A percentile compares a stretch with the other conserved stretches of the same genome.
Conservation (phyloP, 2,797 vertebrate genomes). For the Phoeniculus purpureus region DNA sequence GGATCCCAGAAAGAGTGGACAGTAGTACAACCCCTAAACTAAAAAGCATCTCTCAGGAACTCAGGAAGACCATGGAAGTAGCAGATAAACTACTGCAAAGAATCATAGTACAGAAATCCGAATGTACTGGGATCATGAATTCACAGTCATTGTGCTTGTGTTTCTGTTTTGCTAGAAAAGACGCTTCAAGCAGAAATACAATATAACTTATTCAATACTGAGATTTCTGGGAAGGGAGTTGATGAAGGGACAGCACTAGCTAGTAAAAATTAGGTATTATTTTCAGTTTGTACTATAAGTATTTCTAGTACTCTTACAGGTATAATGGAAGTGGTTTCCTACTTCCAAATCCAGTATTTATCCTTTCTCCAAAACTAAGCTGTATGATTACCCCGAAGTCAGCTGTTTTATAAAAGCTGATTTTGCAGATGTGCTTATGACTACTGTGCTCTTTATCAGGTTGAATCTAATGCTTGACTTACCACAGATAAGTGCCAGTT, state of each 20-base stretch:
- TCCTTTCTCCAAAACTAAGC: not conserved
- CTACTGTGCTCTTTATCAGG: not conserved
- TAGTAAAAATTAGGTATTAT: not conserved
- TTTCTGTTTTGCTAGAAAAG: not conserved
- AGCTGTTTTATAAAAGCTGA: not conserved
- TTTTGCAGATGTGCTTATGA: not conserved
- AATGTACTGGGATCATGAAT: not conserved
- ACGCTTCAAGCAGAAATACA: not conserved
- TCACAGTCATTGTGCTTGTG: not conserved
- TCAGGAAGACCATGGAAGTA: not conserved
- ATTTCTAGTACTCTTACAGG: not conserved
- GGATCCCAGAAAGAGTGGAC: not conserved
- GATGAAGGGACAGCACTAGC: not conserved
- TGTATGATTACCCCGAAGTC: not conserved
- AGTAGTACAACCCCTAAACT: not conserved
- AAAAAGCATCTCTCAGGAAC: not conserved
- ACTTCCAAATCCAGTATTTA: not conserved
- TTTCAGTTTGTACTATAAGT: not conserved
- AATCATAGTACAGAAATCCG: too few species aligned
- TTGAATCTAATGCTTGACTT: constrained; percentile 10
- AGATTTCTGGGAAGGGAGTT: not conserved
- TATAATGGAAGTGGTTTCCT: not conserved
- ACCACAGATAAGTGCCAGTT: constrained; percentile 90
- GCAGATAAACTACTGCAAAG: not conserved
- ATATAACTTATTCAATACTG: not conserved